phyloP scores from a whole-genome alignment of 2,888 invertebrate species.

The Entomobrya multifasciata region DNA sequence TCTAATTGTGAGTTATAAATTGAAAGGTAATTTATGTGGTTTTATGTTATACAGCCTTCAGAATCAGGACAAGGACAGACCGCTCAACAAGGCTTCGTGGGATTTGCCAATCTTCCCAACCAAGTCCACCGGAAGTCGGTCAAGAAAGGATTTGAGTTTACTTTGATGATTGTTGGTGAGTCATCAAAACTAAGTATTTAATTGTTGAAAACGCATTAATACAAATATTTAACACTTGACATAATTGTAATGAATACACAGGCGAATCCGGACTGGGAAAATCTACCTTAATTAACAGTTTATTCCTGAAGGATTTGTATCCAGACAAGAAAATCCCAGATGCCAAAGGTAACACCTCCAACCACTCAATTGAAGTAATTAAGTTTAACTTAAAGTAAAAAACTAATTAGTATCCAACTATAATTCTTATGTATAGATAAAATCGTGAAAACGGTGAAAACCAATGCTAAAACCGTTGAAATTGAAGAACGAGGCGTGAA shows the following conservation, averaged over 20 bases:
- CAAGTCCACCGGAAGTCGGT: conserved; percentile 98
- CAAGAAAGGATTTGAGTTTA: conserved; percentile 98
- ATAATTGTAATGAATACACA: too few relatives aligned
- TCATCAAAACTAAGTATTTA: conserved; percentile 61
- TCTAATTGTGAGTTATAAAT: background rate
- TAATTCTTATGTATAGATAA: conserved; percentile 55
- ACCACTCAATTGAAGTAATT: too few relatives aligned
- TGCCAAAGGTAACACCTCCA: conserved; percentile 78
- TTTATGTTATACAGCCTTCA: conserved; percentile 10
- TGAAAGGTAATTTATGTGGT: background rate
- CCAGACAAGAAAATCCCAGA: conserved; percentile 86
- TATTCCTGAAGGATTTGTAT: conserved; percentile 96
- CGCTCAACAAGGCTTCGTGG: conserved; percentile 86
- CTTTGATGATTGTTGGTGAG: conserved; percentile 94
- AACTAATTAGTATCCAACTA: background rate
- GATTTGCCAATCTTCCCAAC: conserved; percentile 97
- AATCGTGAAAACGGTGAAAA: conserved; percentile 89
- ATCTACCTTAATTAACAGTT: conserved; percentile 96
- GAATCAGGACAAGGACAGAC: conserved; percentile 6
- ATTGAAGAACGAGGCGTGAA: conserved; percentile 98
- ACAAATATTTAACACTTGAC: too few relatives aligned
- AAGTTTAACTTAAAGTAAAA: conserved; percentile 12
- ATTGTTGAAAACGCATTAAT: too few relatives aligned
- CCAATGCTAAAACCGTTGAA: conserved; percentile 97
- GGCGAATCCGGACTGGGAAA: conserved; percentile 95